Base-by-base conservation (phyloP, 35 echinoderm and acorn worm species). In the Apostichopus japonicus region DNA sequence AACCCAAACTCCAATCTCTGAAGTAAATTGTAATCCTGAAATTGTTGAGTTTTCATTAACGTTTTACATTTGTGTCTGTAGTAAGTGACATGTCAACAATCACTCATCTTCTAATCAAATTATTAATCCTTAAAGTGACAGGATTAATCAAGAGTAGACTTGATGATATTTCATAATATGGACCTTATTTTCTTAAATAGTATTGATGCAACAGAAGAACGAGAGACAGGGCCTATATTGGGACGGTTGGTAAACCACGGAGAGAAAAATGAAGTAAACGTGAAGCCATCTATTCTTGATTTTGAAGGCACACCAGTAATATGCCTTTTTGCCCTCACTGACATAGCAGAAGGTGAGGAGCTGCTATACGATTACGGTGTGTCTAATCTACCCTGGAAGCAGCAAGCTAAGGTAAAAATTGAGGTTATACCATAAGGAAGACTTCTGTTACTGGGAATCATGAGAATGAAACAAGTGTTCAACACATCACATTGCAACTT, bases 201-300 rank as follows among this genome's bases (percentile, higher is more conserved):
- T 87, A 87, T 87, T 33, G 84, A 87, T 70, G 84, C 84, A 63
- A 87, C 84, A 55, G 88, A 90, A 72, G 65, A 72, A 76, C 88
- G 63, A 15, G 53, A 72, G 75, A 14, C 13, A 17, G 72, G 88
- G 53, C 65, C 65, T 25, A 16, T 0, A 5, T 22, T 90, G 21
- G 72, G 88, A 77, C 16, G 88, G 21, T 52, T 90, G 72, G 88
- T 90, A 19, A 90, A 90, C 54, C 88, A 90, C 71, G 90, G 79
- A 5, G 78, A 82, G 25, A 79, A 13, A 22, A 92, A 54, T 80
- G 90, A 92, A 92, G 6, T 79, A 5, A 92, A 83, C 24, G 56
- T 62, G 1, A 92, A 92, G 23, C 6, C 25, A 23, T 53, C 23
- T 13, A 16, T 80, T 25, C 5, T 92, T 4, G 90, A 92, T 54